Evolutionary conservation across 2,113 vertebrate genomes (phyloP), one percentile per base, ranked within the genome.

Genomic region (Alosa alosa): DNA sequence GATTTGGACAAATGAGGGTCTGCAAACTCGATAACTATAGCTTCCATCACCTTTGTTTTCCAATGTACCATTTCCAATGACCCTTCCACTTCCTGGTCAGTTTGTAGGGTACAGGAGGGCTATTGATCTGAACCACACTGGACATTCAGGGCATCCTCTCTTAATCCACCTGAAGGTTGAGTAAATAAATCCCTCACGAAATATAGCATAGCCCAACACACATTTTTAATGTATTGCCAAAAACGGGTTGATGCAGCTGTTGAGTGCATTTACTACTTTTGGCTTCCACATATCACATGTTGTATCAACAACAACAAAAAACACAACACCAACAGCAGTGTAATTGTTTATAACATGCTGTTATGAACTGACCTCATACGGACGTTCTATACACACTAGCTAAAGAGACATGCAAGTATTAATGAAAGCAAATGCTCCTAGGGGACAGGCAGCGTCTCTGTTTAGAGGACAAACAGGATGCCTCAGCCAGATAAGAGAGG

Each of bases 401-500:
- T 31, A 36, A 78, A 78, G 11, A 78, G 31, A 78, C 72, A 13
- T 36, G 10, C 13, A 39, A 39, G 72, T 13, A 3, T 13, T 17
- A 78, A 78, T 78, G 72, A 39, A 36, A 78, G 15, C 10, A 78
- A 36, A 41, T 1, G 72, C 3, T 78, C 25, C 4, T 36, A 15
- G 72, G 72, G 13, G 4, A 36, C 15, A 78, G 36, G 31, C 1
- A 78, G 72, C 4, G 31, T 17, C 31, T 78, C 72, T 11, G 64
- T 11, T 17, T 15, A 39, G 72, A 39, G 72, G 72, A 39, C 25
- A 78, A 36, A 78, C 36, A 78, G 10, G 36, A 39, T 78, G 82
- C 81, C 81, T 84, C n/a, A 83, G 57, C 55, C 49, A 84, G 72
- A 84, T 82, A 84, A 68, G 75, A 25, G 64, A 17, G 78, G 72